Conservation (phyloP, 2,888 invertebrate species). For the Linyphia triangularis region DNA sequence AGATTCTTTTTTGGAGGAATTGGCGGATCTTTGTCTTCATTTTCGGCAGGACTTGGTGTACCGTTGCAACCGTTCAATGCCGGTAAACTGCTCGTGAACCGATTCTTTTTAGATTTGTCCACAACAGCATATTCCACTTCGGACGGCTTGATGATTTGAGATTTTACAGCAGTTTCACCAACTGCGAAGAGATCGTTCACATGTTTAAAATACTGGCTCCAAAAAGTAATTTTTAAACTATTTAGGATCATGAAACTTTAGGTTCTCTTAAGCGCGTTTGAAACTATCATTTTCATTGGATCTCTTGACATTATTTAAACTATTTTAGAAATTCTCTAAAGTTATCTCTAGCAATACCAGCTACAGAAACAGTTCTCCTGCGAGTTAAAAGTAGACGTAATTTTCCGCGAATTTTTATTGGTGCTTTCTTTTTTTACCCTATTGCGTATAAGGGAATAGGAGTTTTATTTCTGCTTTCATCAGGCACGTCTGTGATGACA, state of each 20-base stretch:
- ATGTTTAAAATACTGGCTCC: not conserved
- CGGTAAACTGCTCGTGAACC: conserved; percentile 46
- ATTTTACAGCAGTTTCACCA: not conserved
- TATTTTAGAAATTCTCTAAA: too few species aligned
- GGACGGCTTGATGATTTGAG: not conserved
- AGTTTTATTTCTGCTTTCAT: not conserved
- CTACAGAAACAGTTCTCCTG: not conserved
- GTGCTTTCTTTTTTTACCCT: not conserved
- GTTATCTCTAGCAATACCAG: not conserved
- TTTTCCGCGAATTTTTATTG: not conserved
- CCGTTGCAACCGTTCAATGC: conserved; percentile 35
- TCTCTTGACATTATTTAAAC: not conserved
- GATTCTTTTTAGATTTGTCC: conserved; percentile 71
- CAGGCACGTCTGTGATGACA: not conserved
- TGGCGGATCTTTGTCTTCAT: conserved; percentile 65
- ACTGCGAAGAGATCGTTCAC: not conserved
- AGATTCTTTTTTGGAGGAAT: conserved; percentile 67
- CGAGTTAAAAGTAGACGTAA: not conserved
- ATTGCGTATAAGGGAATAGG: not conserved
- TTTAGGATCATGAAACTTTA: not conserved
- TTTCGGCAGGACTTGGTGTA: not conserved
- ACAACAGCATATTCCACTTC: conserved; percentile 73
- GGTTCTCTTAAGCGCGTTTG: not conserved
- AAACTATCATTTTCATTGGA: not conserved
- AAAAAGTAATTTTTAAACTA: not conserved